Conservation (phyloP, 2,113 vertebrate species). For the Theristicus caerulescens region DNA sequence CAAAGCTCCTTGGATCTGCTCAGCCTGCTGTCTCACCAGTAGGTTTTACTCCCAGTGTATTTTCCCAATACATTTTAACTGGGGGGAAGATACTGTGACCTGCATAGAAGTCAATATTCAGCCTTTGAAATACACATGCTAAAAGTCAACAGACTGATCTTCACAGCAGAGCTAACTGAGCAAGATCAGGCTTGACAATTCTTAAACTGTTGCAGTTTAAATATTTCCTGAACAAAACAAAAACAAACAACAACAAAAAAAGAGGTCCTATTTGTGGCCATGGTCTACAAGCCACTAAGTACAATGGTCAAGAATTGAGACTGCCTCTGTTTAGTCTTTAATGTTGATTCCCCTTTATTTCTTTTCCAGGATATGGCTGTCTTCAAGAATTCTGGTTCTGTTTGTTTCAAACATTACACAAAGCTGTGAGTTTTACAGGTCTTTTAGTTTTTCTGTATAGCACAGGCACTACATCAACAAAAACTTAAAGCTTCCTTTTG, state of each 20-base stretch:
- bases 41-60: background rate
- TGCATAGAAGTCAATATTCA: background rate
- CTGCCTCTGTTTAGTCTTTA: background rate
- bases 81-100: background rate
- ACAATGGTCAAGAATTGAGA: background rate
- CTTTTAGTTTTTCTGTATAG: background rate
- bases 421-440: background rate
- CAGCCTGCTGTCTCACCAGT: background rate
- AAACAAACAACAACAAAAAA: background rate
- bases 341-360: background rate
- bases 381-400: background rate
- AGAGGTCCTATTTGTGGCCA: background rate
- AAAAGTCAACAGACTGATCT: background rate
- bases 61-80: background rate
- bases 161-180: background rate
- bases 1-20: background rate
- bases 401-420: background rate
- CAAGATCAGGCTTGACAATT: background rate
- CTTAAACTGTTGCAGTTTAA: background rate
- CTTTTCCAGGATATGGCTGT: background rate
- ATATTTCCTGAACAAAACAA: background rate
- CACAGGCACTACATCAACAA: background rate
- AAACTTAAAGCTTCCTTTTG: background rate
- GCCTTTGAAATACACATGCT: background rate
- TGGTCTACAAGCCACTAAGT: background rate